Percentiles rank a stretch among this genome's conserved stretches.
Conservation (phyloP, 2,888 invertebrate species). For the Cosmopolites sordidus region DNA sequence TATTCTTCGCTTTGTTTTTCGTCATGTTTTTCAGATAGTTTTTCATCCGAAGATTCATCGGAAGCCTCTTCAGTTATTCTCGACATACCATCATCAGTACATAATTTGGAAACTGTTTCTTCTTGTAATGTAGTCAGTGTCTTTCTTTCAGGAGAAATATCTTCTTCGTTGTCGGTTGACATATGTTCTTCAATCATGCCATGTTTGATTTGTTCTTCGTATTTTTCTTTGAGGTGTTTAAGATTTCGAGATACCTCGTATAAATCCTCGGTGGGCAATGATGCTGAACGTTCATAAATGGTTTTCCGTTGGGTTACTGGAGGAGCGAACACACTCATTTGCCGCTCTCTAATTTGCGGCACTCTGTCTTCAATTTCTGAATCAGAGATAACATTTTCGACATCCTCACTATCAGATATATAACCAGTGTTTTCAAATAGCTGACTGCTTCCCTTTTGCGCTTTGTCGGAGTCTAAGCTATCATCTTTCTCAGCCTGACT, state of each 20-base stretch:
- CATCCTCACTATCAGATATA: conserved; percentile 48
- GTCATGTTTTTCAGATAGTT: conserved; percentile 1
- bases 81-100: conserved; percentile 27
- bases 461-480: conserved; percentile 46
- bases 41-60: conserved; percentile 7
- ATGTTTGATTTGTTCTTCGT: conserved; percentile 58
- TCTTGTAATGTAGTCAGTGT: conserved; percentile 35
- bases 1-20: background rate
- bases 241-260: conserved; percentile 54
- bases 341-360: conserved; percentile 46
- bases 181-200: conserved; percentile 55
- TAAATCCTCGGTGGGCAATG: conserved; percentile 50
- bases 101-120: conserved; percentile 30
- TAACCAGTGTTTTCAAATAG: conserved; percentile 45
- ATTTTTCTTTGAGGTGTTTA: conserved; percentile 55
- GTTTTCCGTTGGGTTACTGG: conserved; percentile 42
- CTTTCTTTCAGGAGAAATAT: conserved; percentile 51
- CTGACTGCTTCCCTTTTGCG: conserved; percentile 36
- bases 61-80: conserved; percentile 29
- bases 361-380: conserved; percentile 49
- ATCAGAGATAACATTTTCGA: conserved; percentile 47
- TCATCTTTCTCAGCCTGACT: conserved; percentile 34
- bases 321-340: conserved; percentile 48
- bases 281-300: conserved; percentile 51
- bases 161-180: conserved; percentile 50